Base-by-base conservation (phyloP, 2,888 invertebrate genomes). In the Tetragonisca angustula region DNA sequence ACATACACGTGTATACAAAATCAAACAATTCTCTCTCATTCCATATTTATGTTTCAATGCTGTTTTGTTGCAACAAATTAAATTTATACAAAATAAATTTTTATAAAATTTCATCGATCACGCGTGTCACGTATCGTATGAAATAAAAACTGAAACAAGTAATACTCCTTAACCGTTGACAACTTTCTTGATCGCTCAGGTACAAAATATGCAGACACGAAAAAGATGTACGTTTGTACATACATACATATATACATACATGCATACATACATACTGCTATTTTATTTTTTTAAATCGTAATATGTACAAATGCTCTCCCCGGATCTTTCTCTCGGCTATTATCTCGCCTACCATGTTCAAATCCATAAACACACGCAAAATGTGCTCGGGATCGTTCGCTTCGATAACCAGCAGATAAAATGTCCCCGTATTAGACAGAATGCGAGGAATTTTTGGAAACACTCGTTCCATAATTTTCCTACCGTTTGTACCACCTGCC, bases 341-440 rank as follows among this genome's bases (percentile, higher is more conserved):
- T 83, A 96, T 95, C 75, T 95, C 94, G 89, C 96, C 96, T 76
- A 93, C 92, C 92, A 97, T 97, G 59, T 96, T 96, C 73, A 95
- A 92, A 43, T 92, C 88, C 71, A 93, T 88, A 95, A 98, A 96
- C 68, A 96, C 95, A 67, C 95, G 90, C 77, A 96, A 95, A 74
- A 99, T 97, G 92, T 97, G 96, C 61, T 96, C 94, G 59, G 97
- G 97, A 94, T 97, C 96, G 95, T 99, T 99, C 94, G 99, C 98
- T 95, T 97, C 97, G 84, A 99, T 96, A 49, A 98, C 95, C 71
- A 99, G 95, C 88, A 99, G 95, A 94, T 99, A 99, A 94, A 99
- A 97, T 4, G 97, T 95, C 24, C 99, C 99, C 72, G 95, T 93
- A 0, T 95, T 91, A n/a, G 97, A 96, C 81, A 99, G 95, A 83